Evolutionary conservation across 1,140 invertebrate genomes (phyloP), one percentile per base, ranked within the genome.

Genomic region (Scylla paramamosain): DNA sequence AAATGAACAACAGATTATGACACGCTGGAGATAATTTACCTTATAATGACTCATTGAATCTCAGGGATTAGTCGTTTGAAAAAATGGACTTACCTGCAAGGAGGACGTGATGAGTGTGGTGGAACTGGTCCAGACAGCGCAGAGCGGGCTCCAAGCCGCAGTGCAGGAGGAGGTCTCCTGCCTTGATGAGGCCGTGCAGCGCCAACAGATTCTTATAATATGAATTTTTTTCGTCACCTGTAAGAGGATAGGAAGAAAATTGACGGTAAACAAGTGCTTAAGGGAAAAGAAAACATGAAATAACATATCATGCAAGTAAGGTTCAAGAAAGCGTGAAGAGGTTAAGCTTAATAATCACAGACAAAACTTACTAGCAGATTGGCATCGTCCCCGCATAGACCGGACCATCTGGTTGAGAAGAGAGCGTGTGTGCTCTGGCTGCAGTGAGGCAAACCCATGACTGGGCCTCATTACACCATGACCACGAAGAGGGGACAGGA

Each of bases 401-500:
- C 59, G 45, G 6, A 91, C 29, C n/a, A 91, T 82, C 29, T 91
- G 90, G 29, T 91, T 77, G 90, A 91, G 90, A 48, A 91, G 90
- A 52, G 90, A 91, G 28, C 90, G 90, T 7, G 90, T 91, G 59
- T 91, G 52, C 14, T 91, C 90, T 25, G 90, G 29, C 59, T 77
- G 90, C 10, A 91, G 90, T 4, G 90, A 32, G 12, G 29, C 31
- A 48, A 91, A 91, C 31, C 31, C 29, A 14, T 91, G 52, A 29
- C 67, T 91, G 90, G 16, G 59, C 48, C 90, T 52, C n/a, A 91
- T 32, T 25, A 91, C 90, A 4, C 12, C 52, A 20, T 77, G 52
- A 1, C n/a, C 3, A 6, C 52, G 52, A 7, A 91, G 90, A 1
- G 59, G 25, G 1, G n/a, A 16, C 29, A 91, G 16, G 4, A 91